Percentiles rank a stretch among this genome's conserved stretches.
phyloP scores from a whole-genome alignment of 2,888 invertebrate species.

The Diaperis boleti region DNA sequence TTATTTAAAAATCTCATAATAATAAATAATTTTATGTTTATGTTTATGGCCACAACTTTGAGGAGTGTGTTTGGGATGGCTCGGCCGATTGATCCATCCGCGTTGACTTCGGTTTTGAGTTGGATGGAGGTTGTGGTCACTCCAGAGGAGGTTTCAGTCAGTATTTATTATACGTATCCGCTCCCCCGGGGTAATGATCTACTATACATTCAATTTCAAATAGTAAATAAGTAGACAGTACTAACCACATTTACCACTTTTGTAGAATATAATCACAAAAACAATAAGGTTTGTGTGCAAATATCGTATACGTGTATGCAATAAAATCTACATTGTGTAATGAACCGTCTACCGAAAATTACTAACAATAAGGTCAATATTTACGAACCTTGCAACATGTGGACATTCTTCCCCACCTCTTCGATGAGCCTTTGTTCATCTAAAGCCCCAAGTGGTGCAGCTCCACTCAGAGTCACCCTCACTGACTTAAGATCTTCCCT shows the following conservation, averaged over 20 bases:
- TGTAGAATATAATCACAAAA: no score
- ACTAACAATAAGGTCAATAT: no score
- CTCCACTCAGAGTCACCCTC: conserved; percentile 72
- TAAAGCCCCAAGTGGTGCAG: conserved; percentile 75
- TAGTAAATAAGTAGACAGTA: no score
- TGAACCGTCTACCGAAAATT: no score
- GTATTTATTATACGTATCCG: no score
- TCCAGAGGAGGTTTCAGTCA: conserved; percentile 34
- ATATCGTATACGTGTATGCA: no score
- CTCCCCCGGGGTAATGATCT: no score
- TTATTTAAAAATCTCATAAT: conserved; percentile 74
- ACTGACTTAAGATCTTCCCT: conserved; percentile 71
- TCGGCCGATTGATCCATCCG: conserved; percentile 66
- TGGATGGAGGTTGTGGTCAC: conserved; percentile 3
- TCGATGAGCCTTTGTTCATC: conserved; percentile 70
- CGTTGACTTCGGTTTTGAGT: not conserved
- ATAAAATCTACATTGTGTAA: no score
- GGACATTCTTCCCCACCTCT: conserved; percentile 62
- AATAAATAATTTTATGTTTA: conserved; percentile 52
- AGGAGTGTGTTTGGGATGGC: conserved; percentile 70
- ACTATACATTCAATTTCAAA: no score
- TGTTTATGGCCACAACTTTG: conserved; percentile 70
- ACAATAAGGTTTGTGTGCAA: no score
- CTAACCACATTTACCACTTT: no score
- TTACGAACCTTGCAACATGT: conserved; percentile 62